Conservation (phyloP, 2,888 invertebrate species). For the Lepidonotus clava region DNA sequence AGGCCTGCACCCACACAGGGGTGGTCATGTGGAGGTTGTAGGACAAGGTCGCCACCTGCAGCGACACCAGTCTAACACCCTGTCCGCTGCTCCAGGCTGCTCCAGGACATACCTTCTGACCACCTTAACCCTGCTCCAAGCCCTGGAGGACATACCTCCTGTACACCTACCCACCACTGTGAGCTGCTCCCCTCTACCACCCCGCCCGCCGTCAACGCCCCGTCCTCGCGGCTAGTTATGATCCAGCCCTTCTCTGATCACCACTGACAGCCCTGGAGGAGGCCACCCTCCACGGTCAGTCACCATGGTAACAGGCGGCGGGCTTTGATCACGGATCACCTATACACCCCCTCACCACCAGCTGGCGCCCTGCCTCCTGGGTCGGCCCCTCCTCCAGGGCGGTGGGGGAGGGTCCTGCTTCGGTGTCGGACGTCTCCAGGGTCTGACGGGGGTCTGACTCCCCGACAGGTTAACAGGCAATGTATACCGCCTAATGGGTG, state of each 20-base stretch:
- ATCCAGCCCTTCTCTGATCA: neutral
- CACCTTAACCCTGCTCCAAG: too few species aligned
- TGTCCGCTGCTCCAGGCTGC: too few species aligned
- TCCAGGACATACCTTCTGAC: too few species aligned
- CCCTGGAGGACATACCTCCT: neutral
- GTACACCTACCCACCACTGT: neutral
- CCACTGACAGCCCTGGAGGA: constrained; percentile 14
- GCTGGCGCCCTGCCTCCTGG: neutral
- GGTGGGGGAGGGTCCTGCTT: too few species aligned
- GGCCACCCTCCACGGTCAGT: neutral
- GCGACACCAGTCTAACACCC: neutral
- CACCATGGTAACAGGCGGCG: constrained; percentile 36
- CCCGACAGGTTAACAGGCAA: too few species aligned
- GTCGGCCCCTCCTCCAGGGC: constrained; percentile 2
- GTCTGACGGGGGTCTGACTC: too few species aligned
- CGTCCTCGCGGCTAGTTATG: neutral
- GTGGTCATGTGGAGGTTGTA: neutral
- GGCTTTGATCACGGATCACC: constrained; percentile 38
- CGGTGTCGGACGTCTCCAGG: too few species aligned
- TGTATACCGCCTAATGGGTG: too few species aligned
- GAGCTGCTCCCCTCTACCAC: neutral
- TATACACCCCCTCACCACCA: neutral
- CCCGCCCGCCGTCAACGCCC: neutral
- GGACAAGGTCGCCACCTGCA: neutral
- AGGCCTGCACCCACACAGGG: neutral